Conservation (phyloP, 2,113 vertebrate species). For the Silurus glanis region DNA sequence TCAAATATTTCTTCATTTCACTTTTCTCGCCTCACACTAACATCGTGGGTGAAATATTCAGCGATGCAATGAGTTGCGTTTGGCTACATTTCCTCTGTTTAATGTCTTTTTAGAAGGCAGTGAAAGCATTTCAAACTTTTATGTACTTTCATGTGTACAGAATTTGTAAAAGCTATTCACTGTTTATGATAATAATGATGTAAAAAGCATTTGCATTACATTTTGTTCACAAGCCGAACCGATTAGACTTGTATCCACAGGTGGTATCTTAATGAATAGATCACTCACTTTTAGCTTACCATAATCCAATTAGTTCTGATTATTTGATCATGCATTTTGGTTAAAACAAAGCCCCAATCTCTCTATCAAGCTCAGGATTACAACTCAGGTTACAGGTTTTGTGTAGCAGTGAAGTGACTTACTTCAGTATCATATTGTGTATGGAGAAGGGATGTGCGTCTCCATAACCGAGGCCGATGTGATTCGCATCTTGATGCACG, state of each 20-base stretch:
- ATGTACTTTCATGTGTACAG: neutral
- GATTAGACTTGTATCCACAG: neutral
- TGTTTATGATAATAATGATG: neutral
- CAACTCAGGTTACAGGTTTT: neutral
- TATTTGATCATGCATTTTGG: neutral
- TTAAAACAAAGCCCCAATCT: neutral
- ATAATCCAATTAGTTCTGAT: neutral
- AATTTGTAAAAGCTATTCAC: neutral
- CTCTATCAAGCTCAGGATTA: neutral
- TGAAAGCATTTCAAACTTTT: neutral
- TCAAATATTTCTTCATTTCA: neutral
- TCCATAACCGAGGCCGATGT: too few relatives aligned
- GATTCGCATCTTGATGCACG: too few relatives aligned
- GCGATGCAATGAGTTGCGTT: neutral
- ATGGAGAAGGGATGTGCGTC: neutral
- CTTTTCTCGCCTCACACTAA: neutral
- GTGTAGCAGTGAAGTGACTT: neutral
- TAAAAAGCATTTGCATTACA: neutral
- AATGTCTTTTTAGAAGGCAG: neutral
- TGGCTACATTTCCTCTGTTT: neutral
- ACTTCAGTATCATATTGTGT: neutral
- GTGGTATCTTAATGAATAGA: neutral
- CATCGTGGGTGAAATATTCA: neutral
- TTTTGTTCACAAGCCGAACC: neutral
- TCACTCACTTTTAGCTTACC: neutral